A percentile compares a stretch with the other conserved stretches of the same genome.
Evolutionary conservation across 2,797 vertebrate species (phyloP).

Genomic region (Paratrypauchen microcephalus): DNA sequence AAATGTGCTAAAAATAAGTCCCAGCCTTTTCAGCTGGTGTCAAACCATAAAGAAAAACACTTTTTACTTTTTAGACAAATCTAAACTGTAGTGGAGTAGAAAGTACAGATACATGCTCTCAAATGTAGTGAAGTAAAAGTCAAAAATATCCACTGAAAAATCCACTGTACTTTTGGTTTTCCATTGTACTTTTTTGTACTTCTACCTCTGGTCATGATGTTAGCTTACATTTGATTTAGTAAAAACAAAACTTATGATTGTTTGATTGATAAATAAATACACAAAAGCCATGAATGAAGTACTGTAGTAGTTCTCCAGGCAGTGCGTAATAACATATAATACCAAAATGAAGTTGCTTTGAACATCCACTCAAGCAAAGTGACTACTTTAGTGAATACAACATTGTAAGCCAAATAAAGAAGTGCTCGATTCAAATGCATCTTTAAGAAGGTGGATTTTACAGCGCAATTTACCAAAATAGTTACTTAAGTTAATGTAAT

Average conservation of each 20-base stretch:
- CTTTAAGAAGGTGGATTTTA: not conserved
- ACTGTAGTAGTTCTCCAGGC: not conserved
- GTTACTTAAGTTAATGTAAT: conserved; percentile 11
- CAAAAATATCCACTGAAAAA: too few species aligned
- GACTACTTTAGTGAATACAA: not conserved
- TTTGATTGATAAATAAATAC: not conserved
- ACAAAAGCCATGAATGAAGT: not conserved
- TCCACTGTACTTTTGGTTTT: too few species aligned
- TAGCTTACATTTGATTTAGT: not conserved
- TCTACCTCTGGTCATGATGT: too few species aligned
- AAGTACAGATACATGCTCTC: too few species aligned
- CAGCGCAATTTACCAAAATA: not conserved
- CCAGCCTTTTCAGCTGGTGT: too few species aligned
- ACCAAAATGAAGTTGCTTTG: not conserved
- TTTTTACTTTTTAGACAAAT: too few species aligned
- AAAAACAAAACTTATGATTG: not conserved
- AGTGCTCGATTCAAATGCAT: not conserved
- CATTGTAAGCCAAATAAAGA: conserved; percentile 6
- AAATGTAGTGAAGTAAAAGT: too few species aligned
- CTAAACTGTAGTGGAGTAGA: too few species aligned
- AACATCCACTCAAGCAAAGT: not conserved
- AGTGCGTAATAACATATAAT: not conserved
- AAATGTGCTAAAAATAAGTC: too few species aligned
- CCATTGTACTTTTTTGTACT: too few species aligned
- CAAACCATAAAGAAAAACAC: too few species aligned